phyloP scores from a whole-genome alignment of 2,113 vertebrate genomes.

The Lutjanus erythropterus region DNA sequence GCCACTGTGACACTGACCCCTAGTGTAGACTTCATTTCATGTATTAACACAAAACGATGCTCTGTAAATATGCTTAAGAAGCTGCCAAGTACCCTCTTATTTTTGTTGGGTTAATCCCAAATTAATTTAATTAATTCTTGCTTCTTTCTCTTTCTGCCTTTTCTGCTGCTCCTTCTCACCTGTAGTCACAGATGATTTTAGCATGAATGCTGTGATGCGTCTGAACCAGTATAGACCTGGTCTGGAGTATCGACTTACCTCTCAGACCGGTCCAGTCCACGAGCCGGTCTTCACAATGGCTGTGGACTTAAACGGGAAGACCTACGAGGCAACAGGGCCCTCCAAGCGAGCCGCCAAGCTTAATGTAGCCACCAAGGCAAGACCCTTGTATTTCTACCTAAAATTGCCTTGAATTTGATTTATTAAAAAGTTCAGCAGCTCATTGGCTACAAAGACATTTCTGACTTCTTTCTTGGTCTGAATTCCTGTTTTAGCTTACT shows the following conservation, averaged over 20 bases:
- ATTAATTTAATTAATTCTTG: background rate
- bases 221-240: conserved; percentile 95
- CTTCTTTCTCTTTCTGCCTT: background rate
- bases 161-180: background rate
- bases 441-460: background rate
- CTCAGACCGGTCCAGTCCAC: conserved; percentile 94
- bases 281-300: conserved; percentile 97
- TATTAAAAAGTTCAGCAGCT: background rate
- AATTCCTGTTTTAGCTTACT: background rate
- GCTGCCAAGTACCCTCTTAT: no score
- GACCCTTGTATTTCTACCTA: background rate
- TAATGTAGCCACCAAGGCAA: conserved; percentile 94
- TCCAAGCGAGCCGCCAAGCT: conserved; percentile 95
- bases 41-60: no score
- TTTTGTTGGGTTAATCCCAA: no score
- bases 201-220: conserved; percentile 96
- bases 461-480: background rate
- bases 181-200: conserved; percentile 88
- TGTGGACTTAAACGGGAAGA: conserved; percentile 92
- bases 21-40: no score
- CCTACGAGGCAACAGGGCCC: conserved; percentile 91
- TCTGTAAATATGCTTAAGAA: no score
- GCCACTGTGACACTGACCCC: no score
- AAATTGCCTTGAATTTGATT: background rate
- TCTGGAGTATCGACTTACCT: conserved; percentile 92